Base-by-base conservation (phyloP, 2,797 vertebrate species). In the Cyprinodon diabolis region DNA sequence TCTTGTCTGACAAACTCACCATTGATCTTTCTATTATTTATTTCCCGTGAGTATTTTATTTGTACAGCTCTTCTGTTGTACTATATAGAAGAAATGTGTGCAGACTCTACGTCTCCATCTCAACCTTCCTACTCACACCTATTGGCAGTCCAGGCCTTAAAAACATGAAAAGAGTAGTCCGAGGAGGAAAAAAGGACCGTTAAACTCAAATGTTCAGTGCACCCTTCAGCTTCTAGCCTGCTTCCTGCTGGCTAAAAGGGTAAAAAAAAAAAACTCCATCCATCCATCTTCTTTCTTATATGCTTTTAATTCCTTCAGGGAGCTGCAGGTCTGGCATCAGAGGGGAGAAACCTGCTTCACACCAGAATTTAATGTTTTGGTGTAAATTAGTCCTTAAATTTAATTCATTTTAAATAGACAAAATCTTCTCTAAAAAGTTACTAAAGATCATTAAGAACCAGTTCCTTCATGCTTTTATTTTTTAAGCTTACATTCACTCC, bases 21-120 rank as follows among this genome's bases (percentile, higher is more conserved):
- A 57, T 66, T 65, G 49, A 68, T 51, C 57, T 69, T 25, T 48
- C 30, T 49, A 52, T 51, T 25, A 71, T 57, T 75, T 47, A 71
- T 67, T 51, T 56, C 25, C 68, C 57, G 14, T n/a, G 21, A 54
- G 62, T 48, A 52, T 78, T 68, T 55, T 21, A 68, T 68, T 68
- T 60, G 62, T 35, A 51, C 49, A 66, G 45, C 49, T 35, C 45
- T 49, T 72, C 35, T 45, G 62, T 65, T 65, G 40, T 65, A 65
- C 19, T 14, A 62, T 21, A n/a, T 65, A 45, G 54, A 54, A 40
- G 51, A 43, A 69, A 69, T 35, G 4, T 67, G 66, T 67, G 49
- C 17, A 35, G 11, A 19, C 60, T 63, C 60, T 37, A 43, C 19
- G 5, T 63, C 60, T 62, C 60, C 17, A 43, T 40, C 60, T 65